Evolutionary conservation across 2,113 vertebrate species (phyloP).

Genomic region (Dipodomys stephensi): DNA sequence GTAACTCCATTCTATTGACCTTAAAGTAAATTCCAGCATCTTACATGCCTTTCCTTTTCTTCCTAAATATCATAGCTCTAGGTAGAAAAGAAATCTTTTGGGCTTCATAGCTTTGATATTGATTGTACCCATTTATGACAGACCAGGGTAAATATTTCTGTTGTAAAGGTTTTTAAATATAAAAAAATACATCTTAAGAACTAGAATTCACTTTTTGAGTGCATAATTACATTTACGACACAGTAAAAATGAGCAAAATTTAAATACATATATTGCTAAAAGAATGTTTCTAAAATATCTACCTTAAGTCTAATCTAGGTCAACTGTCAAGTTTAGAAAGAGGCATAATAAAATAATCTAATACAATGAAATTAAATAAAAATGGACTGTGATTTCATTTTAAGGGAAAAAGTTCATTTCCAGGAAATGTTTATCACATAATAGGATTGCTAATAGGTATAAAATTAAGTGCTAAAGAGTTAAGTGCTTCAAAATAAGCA

Average conservation of each 20-base stretch:
- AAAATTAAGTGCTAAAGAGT: conserved; percentile 62
- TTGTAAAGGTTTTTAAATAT: conserved; percentile 63
- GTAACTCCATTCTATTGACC: neutral
- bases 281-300: conserved; percentile 58
- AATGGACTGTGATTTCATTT: conserved; percentile 92
- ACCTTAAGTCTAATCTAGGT: conserved; percentile 73
- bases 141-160: conserved; percentile 71
- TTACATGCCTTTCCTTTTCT: neutral
- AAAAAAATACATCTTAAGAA: conserved; percentile 67
- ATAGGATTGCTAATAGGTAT: conserved; percentile 37
- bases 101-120: conserved; percentile 73
- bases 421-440: conserved; percentile 81
- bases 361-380: conserved; percentile 76
- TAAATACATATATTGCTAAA: conserved; percentile 51
- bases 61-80: neutral
- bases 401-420: conserved; percentile 79
- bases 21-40: neutral
- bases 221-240: conserved; percentile 65
- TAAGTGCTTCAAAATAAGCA: conserved; percentile 50
- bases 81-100: conserved; percentile 18
- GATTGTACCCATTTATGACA: conserved; percentile 89
- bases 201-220: conserved; percentile 68
- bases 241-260: conserved; percentile 68
- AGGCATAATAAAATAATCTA: conserved; percentile 72
- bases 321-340: conserved; percentile 71